phyloP scores from a whole-genome alignment of 2,888 invertebrate genomes.

The Drosophila mayaguana region DNA sequence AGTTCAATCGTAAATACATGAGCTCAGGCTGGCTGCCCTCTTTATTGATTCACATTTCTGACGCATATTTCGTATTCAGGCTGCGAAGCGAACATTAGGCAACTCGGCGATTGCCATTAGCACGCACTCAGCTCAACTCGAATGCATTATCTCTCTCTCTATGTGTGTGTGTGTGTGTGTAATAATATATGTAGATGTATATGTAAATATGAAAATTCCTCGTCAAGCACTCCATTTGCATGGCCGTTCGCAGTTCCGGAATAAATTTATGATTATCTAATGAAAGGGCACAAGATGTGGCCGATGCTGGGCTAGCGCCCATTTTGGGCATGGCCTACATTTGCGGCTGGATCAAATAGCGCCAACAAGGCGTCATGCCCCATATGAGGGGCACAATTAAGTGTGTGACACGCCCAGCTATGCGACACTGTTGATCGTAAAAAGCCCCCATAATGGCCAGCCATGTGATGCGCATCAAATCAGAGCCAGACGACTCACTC shows the following conservation, averaged over 20 bases:
- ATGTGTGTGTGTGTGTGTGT: constrained; percentile 1
- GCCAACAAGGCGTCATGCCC: constrained; percentile 39
- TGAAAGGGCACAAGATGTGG: constrained; percentile 32
- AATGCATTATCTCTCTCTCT: constrained; percentile 21
- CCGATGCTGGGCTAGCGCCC: constrained; percentile 4
- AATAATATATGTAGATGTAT: constrained; percentile 18
- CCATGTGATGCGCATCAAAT: constrained; percentile 50
- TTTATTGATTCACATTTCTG: constrained; percentile 32
- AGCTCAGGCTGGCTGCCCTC: neutral
- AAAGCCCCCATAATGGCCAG: constrained; percentile 44
- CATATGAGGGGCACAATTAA: constrained; percentile 44
- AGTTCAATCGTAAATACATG: constrained; percentile 2
- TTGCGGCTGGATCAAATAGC: constrained; percentile 16
- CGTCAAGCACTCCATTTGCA: constrained; percentile 42
- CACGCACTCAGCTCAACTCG: constrained; percentile 63
- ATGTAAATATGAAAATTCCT: constrained; percentile 31
- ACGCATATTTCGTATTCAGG: constrained; percentile 43
- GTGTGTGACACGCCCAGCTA: constrained; percentile 37
- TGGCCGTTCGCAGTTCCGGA: constrained; percentile 25
- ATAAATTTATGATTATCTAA: constrained; percentile 48
- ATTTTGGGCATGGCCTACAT: constrained; percentile 15
- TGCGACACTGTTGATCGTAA: constrained; percentile 45
- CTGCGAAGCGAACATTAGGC: constrained; percentile 35
- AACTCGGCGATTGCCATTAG: constrained; percentile 56
- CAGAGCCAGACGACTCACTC: constrained; percentile 35